A percentile compares a stretch with the other conserved stretches of the same genome.
phyloP scores from a whole-genome alignment of 1,140 invertebrate species.

The Octopus sinensis region DNA sequence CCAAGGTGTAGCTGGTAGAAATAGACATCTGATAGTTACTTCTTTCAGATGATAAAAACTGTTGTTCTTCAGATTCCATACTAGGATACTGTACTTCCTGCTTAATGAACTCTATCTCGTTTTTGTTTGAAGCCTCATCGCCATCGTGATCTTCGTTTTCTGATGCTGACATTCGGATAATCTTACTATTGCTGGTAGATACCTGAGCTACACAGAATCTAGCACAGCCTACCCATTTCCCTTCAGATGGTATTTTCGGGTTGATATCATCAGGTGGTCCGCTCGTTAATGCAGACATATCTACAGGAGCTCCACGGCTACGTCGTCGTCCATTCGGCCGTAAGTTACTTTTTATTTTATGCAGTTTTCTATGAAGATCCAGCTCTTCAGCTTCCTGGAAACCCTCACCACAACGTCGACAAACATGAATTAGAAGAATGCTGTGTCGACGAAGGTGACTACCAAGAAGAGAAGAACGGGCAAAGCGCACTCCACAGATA shows the following conservation, averaged over 20 bases:
- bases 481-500: slow-evolving; percentile 12
- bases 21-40: neutral
- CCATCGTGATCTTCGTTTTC: neutral
- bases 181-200: neutral
- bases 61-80: neutral
- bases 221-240: slow-evolving; percentile 10
- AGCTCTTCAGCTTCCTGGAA: slow-evolving; percentile 7
- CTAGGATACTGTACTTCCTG: neutral
- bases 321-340: slow-evolving; percentile 9
- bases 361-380: neutral
- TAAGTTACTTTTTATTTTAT: slow-evolving; percentile 4
- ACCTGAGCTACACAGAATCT: neutral
- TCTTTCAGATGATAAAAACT: neutral
- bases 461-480: neutral
- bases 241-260: neutral
- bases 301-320: slow-evolving; percentile 4
- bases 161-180: neutral
- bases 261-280: slow-evolving; percentile 7
- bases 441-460: slow-evolving; percentile 7
- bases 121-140: neutral
- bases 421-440: neutral
- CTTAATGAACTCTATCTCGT: neutral
- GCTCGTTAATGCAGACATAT: slow-evolving; percentile 13
- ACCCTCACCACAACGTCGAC: slow-evolving; percentile 7
- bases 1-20: slow-evolving; percentile 3